Percentiles rank a stretch among this genome's conserved stretches.
Conservation (phyloP, 92 coral and sea anemone genomes). For the Desmophyllum pertusum region DNA sequence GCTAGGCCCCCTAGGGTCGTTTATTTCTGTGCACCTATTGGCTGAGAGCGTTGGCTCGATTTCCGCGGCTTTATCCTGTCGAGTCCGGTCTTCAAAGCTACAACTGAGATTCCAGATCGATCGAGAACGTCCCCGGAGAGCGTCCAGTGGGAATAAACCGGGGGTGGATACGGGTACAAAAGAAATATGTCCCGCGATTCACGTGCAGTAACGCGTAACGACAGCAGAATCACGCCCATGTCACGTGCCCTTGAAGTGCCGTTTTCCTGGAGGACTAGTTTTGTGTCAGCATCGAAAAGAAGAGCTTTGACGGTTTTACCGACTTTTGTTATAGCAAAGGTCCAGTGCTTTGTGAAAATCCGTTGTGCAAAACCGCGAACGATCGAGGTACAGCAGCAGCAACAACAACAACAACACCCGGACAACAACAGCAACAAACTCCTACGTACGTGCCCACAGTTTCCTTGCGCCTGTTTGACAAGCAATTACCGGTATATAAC, state of each 20-base stretch:
- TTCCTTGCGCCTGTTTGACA: background rate
- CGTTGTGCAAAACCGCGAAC: too few species aligned
- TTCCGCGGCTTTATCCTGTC: background rate
- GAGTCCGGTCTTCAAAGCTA: too few species aligned
- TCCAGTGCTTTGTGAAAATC: too few species aligned
- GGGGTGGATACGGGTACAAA: too few species aligned
- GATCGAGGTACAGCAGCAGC: too few species aligned
- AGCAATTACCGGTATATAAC: background rate
- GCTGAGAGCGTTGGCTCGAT: background rate
- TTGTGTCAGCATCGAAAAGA: background rate
- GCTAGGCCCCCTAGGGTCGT: background rate
- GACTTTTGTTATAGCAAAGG: too few species aligned
- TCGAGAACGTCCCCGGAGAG: too few species aligned
- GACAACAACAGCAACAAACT: too few species aligned
- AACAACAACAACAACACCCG: too few species aligned
- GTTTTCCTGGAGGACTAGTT: background rate
- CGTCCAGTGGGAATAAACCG: background rate
- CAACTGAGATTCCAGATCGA: background rate
- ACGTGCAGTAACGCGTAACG: background rate
- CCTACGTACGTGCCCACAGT: background rate
- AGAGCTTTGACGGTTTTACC: too few species aligned
- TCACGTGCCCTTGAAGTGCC: background rate
- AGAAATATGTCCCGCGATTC: background rate
- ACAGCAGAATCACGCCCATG: background rate
- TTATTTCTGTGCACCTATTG: background rate